Evolutionary conservation across 37 sponge, comb jelly and placozoan species (phyloP), one percentile per base, ranked within the genome.

Genomic region (Theonella swinhoei): DNA sequence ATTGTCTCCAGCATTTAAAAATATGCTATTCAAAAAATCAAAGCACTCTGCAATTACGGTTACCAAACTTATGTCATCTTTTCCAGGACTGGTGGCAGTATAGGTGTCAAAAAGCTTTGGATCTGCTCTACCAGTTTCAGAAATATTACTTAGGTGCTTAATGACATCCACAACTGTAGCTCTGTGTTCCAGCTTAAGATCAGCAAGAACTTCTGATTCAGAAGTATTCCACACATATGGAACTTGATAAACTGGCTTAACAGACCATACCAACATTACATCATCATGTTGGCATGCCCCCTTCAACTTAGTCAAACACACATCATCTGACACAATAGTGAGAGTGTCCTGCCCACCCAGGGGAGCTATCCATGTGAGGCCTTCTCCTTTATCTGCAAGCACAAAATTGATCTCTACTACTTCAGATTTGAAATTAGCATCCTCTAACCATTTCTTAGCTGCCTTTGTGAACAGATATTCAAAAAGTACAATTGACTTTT

Each of bases 401-500:
- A 83, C 80, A 80, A 84, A 89, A 0, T 79, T 17, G 38, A 89
- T 83, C 0, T 65, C 43, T 7, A 75, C 76, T 39, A 89, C 74
- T 35, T 64, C 17, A 0, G 43, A 43, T 0, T 80, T 32, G 30
- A 82, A 78, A 5, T 35, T 24, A 24, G 3, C 0, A 62, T 83
- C 70, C 24, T 3, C 26, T 39, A 79, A 8, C 84, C 79, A 89
- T 30, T 40, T 33, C 43, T 24, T 0, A 11, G 70, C 67, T 26
- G 69, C 23, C 5, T 4, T 22, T 37, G 81, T 68, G 64, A 89
- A 82, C 1, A 89, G 41, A 79, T 80, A 67, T 4, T 83, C 32
- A 0, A 89, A n/a, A 30, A 89, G 67, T 2, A 65, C 63, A 54
- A 38, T 22, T 9, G 89, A 83, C 14, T 78, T 79, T 63, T 73